Evolutionary conservation across 1,140 invertebrate species (phyloP), one percentile per base, ranked within the genome.

Genomic region (Lepidurus couesii): DNA sequence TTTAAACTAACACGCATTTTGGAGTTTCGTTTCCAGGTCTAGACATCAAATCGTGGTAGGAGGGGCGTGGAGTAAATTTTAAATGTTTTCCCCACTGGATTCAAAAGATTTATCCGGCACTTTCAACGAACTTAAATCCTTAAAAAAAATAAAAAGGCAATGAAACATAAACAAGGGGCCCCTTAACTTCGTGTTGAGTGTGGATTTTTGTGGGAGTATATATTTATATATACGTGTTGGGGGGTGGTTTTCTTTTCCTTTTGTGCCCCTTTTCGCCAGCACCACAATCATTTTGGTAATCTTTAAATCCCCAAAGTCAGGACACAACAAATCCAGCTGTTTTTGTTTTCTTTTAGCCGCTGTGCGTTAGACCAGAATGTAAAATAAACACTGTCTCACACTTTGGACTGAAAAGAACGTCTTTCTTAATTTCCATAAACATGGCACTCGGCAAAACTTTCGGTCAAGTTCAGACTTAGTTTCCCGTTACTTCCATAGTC

Each of bases 281-380:
- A 65, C 53, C 53, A 65, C 53, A 16, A 16, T 65, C 53, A 65
- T 21, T 65, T 65, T 0, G 6, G 53, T 34, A 34, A 4, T 34
- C 34, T 34, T 26, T 34, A 0, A 34, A 34, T 4, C 3, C 34
- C 34, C 34, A 34, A 34, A 34, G 4, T 34, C 3, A 34, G 34
- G 34, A 4, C 34, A 4, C 34, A 34, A 34, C 5, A 65, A 65
- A 21, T 65, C n/a, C 53, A 65, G 34, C 34, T 34, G 34, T 34
- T 34, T 34, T 34, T 34, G 34, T 34, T 34, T 34, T 4, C 53
- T 65, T 65, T 21, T 65, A 65, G 53, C 53, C 53, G 21, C 21
- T 65, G n/a, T 65, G 53, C 53, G 53, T 65, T 65, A 65, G 53
- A 65, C 53, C 53, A 65, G 53, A 65, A 65, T 65, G 53, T 65